Conservation (phyloP, 2,888 invertebrate genomes). For the Drosophila nr. perissopoda region DNA sequence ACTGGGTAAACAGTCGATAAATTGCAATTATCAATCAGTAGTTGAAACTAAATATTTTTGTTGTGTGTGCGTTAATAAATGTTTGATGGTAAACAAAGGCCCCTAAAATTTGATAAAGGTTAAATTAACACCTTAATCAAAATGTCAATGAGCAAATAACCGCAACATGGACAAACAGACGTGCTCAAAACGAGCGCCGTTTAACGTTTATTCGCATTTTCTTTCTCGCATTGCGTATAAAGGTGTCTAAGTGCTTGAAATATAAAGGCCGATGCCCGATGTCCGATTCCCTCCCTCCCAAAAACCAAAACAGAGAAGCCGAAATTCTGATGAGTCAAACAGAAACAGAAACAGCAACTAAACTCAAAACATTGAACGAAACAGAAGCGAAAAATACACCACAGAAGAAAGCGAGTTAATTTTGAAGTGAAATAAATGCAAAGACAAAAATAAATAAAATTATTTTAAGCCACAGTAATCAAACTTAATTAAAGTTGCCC, state of each 20-base stretch:
- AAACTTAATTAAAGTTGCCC: constrained; percentile 16
- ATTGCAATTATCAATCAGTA: constrained; percentile 22
- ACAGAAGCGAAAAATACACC: constrained; percentile 18
- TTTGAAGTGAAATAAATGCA: constrained; percentile 34
- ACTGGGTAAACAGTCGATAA: constrained; percentile 61
- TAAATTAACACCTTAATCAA: constrained; percentile 69
- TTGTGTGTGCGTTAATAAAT: constrained; percentile 35
- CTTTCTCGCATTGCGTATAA: constrained; percentile 17
- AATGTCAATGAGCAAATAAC: constrained; percentile 77
- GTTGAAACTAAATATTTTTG: constrained; percentile 11
- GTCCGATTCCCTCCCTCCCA: background rate
- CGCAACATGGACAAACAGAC: constrained; percentile 47
- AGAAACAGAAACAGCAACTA: constrained; percentile 31
- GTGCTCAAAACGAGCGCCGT: constrained; percentile 51
- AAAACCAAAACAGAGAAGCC: background rate
- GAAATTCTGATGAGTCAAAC: constrained; percentile 19
- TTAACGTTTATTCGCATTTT: constrained; percentile 16
- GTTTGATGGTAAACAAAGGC: too few species aligned
- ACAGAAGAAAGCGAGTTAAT: constrained; percentile 36
- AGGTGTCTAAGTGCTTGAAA: constrained; percentile 44
- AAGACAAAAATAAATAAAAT: constrained; percentile 2
- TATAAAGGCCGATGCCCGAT: constrained; percentile 15
- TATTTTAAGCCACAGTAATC: constrained; percentile 33
- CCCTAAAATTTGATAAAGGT: constrained; percentile 51
- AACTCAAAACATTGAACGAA: constrained; percentile 13